phyloP scores from a whole-genome alignment of 2,113 vertebrate species.

The Pterophyllum scalare region DNA sequence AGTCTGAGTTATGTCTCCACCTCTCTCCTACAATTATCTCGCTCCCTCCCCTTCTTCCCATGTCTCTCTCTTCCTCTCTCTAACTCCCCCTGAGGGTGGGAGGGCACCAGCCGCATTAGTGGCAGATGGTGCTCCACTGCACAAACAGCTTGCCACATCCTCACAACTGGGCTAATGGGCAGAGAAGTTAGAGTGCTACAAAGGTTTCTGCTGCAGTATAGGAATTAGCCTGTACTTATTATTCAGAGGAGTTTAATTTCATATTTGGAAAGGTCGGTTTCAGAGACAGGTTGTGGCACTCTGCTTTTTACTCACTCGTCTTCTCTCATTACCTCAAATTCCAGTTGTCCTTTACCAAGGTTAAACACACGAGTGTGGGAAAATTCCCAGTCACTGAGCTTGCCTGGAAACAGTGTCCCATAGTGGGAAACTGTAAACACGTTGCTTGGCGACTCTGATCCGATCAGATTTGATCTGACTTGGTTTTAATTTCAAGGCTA shows the following conservation, averaged over 20 bases:
- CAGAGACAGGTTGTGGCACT: constrained; percentile 34
- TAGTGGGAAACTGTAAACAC: constrained; percentile 56
- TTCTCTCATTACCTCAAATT: constrained; percentile 2
- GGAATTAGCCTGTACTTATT: constrained; percentile 51
- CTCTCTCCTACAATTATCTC: constrained; percentile 17
- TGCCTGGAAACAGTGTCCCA: constrained; percentile 62
- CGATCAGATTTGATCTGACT: not conserved
- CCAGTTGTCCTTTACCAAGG: constrained; percentile 62
- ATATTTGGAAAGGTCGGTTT: constrained; percentile 39
- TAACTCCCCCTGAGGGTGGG: constrained; percentile 33
- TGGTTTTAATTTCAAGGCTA: not conserved
- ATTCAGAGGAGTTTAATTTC: constrained; percentile 53
- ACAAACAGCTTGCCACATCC: constrained; percentile 71
- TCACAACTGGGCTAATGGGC: constrained; percentile 62
- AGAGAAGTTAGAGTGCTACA: constrained; percentile 37
- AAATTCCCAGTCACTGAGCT: constrained; percentile 58
- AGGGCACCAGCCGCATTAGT: constrained; percentile 62
- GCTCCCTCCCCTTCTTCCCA: constrained; percentile 4
- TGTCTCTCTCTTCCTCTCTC: constrained; percentile 1
- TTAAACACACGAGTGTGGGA: constrained; percentile 56
- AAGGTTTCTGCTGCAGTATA: constrained; percentile 34
- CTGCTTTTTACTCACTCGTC: not conserved
- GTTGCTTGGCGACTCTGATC: constrained; percentile 16
- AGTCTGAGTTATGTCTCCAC: constrained; percentile 28
- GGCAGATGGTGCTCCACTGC: constrained; percentile 70